A percentile compares a stretch with the other conserved stretches of the same genome.
phyloP scores from a whole-genome alignment of 2,113 vertebrate species.

The Misgurnus anguillicaudatus region DNA sequence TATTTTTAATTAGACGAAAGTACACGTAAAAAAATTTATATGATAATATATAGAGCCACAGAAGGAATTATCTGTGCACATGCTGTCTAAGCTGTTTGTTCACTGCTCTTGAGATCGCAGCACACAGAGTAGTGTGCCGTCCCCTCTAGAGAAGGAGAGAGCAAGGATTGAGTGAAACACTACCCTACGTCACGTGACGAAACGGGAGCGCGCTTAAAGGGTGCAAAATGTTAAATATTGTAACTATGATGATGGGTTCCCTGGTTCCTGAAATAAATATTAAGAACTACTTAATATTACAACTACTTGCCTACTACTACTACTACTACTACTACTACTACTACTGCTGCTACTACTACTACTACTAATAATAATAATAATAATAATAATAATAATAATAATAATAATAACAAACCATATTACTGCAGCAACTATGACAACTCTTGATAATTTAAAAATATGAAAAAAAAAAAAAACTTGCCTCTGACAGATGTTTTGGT shows the following conservation, averaged over 20 bases:
- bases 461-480: neutral
- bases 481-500: neutral
- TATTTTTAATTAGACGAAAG: neutral
- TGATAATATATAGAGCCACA: neutral
- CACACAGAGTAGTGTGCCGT: neutral
- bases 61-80: neutral
- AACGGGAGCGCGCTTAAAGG: neutral
- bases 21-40: neutral
- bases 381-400: neutral
- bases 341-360: neutral
- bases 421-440: neutral
- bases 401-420: too few species aligned
- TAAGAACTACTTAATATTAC: too few species aligned
- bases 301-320: too few species aligned
- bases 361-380: neutral
- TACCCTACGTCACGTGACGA: constrained; percentile 27
- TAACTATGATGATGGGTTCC: too few species aligned
- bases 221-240: too few species aligned
- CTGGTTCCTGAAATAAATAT: too few species aligned
- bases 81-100: neutral
- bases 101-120: constrained; percentile 2
- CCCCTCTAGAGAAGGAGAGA: neutral
- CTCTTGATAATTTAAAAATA: neutral
- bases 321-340: neutral
- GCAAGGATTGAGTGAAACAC: neutral